phyloP scores from a whole-genome alignment of 1,140 invertebrate species.

The Trichonephila clavipes region DNA sequence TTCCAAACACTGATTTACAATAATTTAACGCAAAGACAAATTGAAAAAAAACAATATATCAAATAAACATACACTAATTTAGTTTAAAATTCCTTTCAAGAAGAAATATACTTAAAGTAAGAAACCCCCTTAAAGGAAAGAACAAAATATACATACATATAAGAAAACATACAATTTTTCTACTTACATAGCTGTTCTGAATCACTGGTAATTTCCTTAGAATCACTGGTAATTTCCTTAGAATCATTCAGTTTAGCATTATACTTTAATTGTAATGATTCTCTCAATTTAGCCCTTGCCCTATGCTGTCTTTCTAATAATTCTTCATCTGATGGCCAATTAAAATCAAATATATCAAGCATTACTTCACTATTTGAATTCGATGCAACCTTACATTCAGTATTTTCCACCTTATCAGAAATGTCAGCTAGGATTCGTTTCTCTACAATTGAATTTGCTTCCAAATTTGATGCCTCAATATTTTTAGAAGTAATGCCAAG shows the following conservation, averaged over 20 bases:
- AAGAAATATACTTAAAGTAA: too few relatives aligned
- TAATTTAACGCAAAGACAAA: too few relatives aligned
- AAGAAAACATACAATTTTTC: not conserved
- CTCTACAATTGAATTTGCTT: not conserved
- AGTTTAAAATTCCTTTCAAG: too few relatives aligned
- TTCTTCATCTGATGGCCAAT: constrained; percentile 28
- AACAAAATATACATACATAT: too few relatives aligned
- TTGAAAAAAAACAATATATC: too few relatives aligned
- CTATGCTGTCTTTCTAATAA: not conserved
- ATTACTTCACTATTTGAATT: not conserved
- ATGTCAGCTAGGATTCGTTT: not conserved
- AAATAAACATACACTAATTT: too few relatives aligned
- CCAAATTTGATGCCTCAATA: not conserved
- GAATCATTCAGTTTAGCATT: not conserved
- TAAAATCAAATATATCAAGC: not conserved
- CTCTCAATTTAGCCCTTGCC: constrained; percentile 2
- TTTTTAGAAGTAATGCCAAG: not conserved
- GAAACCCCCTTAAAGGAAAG: too few relatives aligned
- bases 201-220: not conserved
- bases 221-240: not conserved
- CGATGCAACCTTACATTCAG: not conserved
- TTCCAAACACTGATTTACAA: too few relatives aligned
- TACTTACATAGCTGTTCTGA: not conserved
- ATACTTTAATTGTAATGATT: not conserved
- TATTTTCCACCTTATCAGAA: not conserved